phyloP scores from a whole-genome alignment of 2,888 invertebrate species.

The Ferrisia virgata region DNA sequence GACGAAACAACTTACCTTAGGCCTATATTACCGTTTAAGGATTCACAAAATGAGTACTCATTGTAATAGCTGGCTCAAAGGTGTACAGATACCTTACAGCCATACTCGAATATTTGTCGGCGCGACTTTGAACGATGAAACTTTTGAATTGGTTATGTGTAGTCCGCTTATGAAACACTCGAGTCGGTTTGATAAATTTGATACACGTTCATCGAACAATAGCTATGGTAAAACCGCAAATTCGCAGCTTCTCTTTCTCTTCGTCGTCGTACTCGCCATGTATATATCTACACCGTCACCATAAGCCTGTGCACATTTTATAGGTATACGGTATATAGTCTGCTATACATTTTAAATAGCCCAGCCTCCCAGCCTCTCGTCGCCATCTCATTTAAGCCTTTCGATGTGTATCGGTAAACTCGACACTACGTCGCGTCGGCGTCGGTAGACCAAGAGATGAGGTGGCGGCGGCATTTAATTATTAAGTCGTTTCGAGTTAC shows the following conservation, averaged over 20 bases:
- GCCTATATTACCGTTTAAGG: no score
- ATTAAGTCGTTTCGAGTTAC: constrained; percentile 18
- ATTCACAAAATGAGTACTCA: not conserved
- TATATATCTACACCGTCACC: no score
- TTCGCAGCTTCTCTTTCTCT: not conserved
- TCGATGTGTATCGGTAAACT: not conserved
- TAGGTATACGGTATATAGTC: no score
- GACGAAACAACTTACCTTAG: not conserved
- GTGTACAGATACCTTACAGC: no score
- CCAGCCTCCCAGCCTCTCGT: not conserved
- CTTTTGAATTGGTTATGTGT: not conserved
- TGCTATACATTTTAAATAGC: not conserved
- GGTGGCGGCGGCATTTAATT: not conserved
- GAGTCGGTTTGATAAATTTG: not conserved
- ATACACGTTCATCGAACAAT: not conserved
- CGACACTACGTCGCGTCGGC: not conserved
- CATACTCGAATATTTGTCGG: not conserved
- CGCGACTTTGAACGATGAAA: not conserved
- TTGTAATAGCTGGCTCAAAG: not conserved
- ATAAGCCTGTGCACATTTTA: not conserved
- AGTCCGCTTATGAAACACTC: not conserved
- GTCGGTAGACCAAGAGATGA: not conserved
- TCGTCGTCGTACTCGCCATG: not conserved
- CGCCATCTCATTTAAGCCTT: not conserved
- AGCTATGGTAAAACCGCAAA: not conserved